phyloP scores from a whole-genome alignment of 2,113 vertebrate genomes.

The Pachypanchax playfairii region DNA sequence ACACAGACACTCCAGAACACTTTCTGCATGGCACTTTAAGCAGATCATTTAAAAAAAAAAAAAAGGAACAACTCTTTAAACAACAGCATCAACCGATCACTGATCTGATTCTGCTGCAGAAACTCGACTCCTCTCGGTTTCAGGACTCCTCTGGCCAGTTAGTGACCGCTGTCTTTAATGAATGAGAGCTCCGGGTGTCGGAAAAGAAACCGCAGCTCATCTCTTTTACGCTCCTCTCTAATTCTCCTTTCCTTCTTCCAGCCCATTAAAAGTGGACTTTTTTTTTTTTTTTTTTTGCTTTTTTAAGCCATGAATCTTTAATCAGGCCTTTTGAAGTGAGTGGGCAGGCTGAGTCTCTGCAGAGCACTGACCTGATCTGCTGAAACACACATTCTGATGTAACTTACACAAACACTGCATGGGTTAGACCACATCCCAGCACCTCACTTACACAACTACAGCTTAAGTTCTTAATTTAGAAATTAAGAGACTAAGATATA shows the following conservation, averaged over 20 bases:
- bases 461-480: slow-evolving; percentile 8
- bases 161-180: slow-evolving; percentile 37
- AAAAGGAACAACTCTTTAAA: slow-evolving; percentile 8
- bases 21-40: slow-evolving; percentile 6
- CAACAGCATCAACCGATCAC: slow-evolving; percentile 10
- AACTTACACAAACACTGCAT: slow-evolving; percentile 42
- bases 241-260: slow-evolving; percentile 14
- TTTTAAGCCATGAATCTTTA: slow-evolving; percentile 68
- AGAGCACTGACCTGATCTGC: slow-evolving; percentile 56
- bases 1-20: neutral
- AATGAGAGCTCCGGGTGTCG: slow-evolving; percentile 29
- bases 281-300: slow-evolving; percentile 6
- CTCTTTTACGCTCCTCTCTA: slow-evolving; percentile 22
- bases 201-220: slow-evolving; percentile 37
- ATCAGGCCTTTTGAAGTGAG: slow-evolving; percentile 56
- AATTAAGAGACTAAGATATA: neutral
- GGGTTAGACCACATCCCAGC: slow-evolving; percentile 34
- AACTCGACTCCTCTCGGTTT: slow-evolving; percentile 40
- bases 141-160: slow-evolving; percentile 35
- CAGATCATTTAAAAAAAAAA: slow-evolving; percentile 9
- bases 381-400: slow-evolving; percentile 59
- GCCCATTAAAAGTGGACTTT: slow-evolving; percentile 35
- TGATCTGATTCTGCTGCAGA: slow-evolving; percentile 15
- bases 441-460: slow-evolving; percentile 3
- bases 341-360: slow-evolving; percentile 43